Conservation (phyloP, 2,888 invertebrate species). For the Silvanus unidentatus region DNA sequence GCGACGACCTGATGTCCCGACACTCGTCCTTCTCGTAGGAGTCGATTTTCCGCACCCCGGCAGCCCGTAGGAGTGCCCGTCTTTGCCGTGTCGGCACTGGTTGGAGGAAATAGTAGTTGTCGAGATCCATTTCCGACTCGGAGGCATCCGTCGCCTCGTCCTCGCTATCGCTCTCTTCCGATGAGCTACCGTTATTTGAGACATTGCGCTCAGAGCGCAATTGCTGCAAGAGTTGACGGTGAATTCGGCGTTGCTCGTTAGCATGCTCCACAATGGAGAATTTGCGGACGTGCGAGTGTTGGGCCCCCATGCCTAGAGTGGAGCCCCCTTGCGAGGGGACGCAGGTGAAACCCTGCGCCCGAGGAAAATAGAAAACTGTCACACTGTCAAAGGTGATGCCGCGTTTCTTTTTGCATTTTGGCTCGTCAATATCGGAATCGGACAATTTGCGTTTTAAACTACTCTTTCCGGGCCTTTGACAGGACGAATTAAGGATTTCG, state of each 20-base stretch:
- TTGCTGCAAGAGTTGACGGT: conserved; percentile 71
- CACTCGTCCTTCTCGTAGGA: conserved; percentile 91
- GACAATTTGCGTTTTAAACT: conserved; percentile 63
- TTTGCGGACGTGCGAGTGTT: conserved; percentile 63
- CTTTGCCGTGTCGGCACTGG: conserved; percentile 91
- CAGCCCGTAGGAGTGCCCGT: conserved; percentile 78
- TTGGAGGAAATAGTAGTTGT: conserved; percentile 84
- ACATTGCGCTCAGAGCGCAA: conserved; percentile 64
- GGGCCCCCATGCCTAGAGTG: conserved; percentile 88
- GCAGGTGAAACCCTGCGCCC: conserved; percentile 87
- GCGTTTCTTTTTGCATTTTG: conserved; percentile 64
- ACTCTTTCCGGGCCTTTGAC: conserved; percentile 52
- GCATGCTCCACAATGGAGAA: conserved; percentile 87
- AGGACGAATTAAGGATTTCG: conserved; percentile 25
- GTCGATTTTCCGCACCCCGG: conserved; percentile 92
- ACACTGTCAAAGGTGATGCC: conserved; percentile 86
- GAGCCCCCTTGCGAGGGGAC: conserved; percentile 85
- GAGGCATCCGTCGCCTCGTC: conserved; percentile 76
- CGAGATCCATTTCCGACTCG: conserved; percentile 80
- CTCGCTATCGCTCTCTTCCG: conserved; percentile 79
- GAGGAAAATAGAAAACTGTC: conserved; percentile 90
- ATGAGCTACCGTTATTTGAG: conserved; percentile 48
- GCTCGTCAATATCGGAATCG: conserved; percentile 47
- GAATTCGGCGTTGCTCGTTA: conserved; percentile 78
- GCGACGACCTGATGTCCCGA: conserved; percentile 80